Conservation (phyloP, 1,140 invertebrate genomes). For the Drosophila pandora region DNA sequence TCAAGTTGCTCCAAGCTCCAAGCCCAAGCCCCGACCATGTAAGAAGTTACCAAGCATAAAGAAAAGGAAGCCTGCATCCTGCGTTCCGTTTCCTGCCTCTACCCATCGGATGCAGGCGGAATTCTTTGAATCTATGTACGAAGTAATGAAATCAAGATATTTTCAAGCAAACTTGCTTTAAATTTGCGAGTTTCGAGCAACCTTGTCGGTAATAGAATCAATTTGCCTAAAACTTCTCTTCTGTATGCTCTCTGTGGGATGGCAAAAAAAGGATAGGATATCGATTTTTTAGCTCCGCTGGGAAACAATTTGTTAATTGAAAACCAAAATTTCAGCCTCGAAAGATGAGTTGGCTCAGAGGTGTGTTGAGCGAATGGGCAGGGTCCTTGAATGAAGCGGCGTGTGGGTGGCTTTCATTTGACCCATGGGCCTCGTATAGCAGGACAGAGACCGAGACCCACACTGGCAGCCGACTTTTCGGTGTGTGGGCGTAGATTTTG, state of each 20-base stretch:
- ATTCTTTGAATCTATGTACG: conserved; percentile 17
- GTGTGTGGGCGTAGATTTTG: conserved; percentile 26
- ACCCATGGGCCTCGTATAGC: conserved; percentile 43
- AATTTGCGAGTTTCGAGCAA: no score
- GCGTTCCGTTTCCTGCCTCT: conserved; percentile 21
- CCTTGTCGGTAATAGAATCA: neutral
- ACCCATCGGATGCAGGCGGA: conserved; percentile 7
- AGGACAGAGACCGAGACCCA: conserved; percentile 17
- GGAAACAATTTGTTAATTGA: conserved; percentile 76
- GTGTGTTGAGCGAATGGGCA: conserved; percentile 13
- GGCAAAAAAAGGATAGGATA: conserved; percentile 5
- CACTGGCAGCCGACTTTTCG: neutral
- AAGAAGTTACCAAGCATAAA: conserved; percentile 39
- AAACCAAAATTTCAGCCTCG: conserved; percentile 64
- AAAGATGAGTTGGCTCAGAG: conserved; percentile 20
- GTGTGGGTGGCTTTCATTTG: conserved; percentile 20
- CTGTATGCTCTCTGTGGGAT: neutral
- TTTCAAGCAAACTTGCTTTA: neutral
- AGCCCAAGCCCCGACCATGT: conserved; percentile 34
- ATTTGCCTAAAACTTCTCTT: neutral
- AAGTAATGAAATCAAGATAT: conserved; percentile 2
- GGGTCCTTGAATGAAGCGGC: neutral
- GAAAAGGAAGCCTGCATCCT: conserved; percentile 21
- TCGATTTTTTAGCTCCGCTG: conserved; percentile 32
- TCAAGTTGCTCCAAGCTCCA: conserved; percentile 18